Evolutionary conservation across 2,888 invertebrate species (phyloP).

Genomic region (Orthosia gracilis): DNA sequence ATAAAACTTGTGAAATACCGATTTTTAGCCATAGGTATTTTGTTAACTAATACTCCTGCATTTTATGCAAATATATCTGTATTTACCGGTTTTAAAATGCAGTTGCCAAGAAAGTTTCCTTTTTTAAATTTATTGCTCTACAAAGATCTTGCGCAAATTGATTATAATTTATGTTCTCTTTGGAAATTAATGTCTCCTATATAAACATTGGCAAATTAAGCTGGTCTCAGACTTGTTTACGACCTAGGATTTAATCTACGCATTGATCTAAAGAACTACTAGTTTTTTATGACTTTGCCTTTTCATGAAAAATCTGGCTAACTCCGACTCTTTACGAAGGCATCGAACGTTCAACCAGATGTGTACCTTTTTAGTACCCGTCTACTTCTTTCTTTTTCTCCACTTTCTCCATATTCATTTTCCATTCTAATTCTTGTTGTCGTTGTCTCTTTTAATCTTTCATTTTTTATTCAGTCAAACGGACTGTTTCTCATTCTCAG

Average conservation of each 20-base stretch:
- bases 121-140: conserved; percentile 52
- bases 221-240: conserved; percentile 46
- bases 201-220: conserved; percentile 56
- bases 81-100: conserved; percentile 7
- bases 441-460: no score
- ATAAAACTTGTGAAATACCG: conserved; percentile 9
- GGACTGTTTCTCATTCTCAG: not conserved
- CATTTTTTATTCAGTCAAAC: not conserved
- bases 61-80: conserved; percentile 23
- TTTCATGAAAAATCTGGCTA: not conserved
- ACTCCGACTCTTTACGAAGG: not conserved
- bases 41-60: not conserved
- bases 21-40: not conserved
- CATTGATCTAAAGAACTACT: conserved; percentile 55
- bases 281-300: conserved; percentile 9
- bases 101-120: conserved; percentile 14
- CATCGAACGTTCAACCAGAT: not conserved
- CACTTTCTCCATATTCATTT: no score
- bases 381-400: no score
- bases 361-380: not conserved
- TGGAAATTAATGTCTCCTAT: conserved; percentile 61
- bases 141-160: conserved; percentile 60
- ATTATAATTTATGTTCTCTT: conserved; percentile 68
- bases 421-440: no score
- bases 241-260: conserved; percentile 35